Percentiles rank a stretch among this genome's conserved stretches.
Conservation (phyloP, 2,888 invertebrate genomes). For the Ceratothoa steindachneri region DNA sequence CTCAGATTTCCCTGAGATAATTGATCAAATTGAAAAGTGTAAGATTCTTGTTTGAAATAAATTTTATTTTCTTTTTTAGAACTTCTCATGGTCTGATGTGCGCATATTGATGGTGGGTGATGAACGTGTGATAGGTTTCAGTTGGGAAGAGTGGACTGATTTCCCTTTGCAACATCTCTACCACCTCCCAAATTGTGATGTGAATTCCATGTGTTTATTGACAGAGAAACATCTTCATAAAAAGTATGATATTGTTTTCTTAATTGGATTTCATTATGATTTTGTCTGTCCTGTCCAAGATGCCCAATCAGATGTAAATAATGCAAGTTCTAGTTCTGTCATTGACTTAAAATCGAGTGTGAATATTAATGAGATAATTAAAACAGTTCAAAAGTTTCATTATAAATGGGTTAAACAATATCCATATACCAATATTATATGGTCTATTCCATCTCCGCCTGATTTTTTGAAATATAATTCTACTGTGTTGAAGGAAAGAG, state of each 20-base stretch:
- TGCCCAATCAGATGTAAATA: background rate
- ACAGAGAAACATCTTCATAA: background rate
- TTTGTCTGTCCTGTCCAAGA: background rate
- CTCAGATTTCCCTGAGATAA: too few species aligned
- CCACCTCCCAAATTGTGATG: background rate
- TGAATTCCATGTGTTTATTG: background rate
- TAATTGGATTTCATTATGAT: background rate
- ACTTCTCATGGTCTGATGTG: background rate
- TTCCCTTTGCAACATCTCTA: background rate
- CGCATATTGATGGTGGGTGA: background rate
- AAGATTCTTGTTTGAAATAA: too few species aligned
- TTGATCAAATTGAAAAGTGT: too few species aligned
- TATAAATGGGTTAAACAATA: background rate
- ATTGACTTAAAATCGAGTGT: background rate
- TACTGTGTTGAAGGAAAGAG: background rate
- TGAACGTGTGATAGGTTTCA: background rate
- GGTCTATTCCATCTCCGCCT: slow-evolving; percentile 2
- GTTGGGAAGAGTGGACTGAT: background rate
- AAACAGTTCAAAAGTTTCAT: background rate
- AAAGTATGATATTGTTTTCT: background rate
- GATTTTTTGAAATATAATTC: slow-evolving; percentile 1
- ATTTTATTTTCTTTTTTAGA: background rate
- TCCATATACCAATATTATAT: background rate
- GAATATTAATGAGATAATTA: background rate
- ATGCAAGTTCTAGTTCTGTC: background rate